Base-by-base conservation (phyloP, 2,888 invertebrate species). In the Acanthococcus lagerstroemiae region DNA sequence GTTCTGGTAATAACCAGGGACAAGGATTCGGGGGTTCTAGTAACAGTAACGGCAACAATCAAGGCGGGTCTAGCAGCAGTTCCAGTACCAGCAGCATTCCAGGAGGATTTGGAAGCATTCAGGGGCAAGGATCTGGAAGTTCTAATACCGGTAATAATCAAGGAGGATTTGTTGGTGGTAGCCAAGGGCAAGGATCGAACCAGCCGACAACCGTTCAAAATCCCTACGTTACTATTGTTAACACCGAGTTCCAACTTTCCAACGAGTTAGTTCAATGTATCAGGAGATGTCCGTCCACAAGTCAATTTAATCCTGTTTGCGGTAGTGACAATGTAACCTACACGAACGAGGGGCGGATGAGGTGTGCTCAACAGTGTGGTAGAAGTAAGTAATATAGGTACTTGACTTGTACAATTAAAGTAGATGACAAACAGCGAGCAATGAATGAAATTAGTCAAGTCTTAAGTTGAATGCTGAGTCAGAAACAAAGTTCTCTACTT, bases 321-420 rank as follows among this genome's bases (percentile, higher is more conserved):
- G 69, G 69, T 3, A 67, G 54, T 24, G 67, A 69, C 27, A 22
- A 55, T 2, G n/a, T 60, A 15, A 66, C 66, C 5, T 69, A 69
- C 45, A 56, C 56, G 26, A 69, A 69, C 12, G 48, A 46, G 17
- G 54, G 63, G 4, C 52, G 61, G 17, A 44, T 69, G 21, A 22
- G 63, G 3, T 69, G 69, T 44, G 66, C 60, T 6, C 46, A 54
- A 4, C 57, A 63, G 15, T 69, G 69, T 21, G 67, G 69, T 22
- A 65, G 56, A 56, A 27, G 56, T 56, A 56, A 27, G 56, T 21
- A 55, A n/a, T n/a, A n/a, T n/a, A n/a, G n/a, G n/a, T n/a, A n/a
- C n/a, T n/a, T n/a, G n/a, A n/a, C n/a, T n/a, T n/a, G n/a, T n/a
- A n/a, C n/a, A n/a, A n/a, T n/a, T n/a, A n/a, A n/a, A n/a, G n/a